Evolutionary conservation across 1,140 invertebrate genomes (phyloP), one percentile per base, ranked within the genome.

Genomic region (Hirudo medicinalis): DNA sequence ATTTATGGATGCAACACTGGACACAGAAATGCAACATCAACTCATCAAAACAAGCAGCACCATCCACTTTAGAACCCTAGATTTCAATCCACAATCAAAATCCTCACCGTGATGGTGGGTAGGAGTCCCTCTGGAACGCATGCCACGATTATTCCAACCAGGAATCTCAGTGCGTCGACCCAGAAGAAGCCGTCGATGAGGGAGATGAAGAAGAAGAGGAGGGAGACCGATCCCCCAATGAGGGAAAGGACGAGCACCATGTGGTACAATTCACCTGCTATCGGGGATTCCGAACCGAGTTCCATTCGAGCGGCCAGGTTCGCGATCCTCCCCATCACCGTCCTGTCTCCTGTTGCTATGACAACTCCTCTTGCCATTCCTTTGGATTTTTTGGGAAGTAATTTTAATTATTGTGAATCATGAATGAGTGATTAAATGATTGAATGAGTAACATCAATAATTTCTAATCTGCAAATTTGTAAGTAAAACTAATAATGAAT

Each of bases 261-360:
- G 84, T 98, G 94, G 78, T 91, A 91, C 78, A 98, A 98, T 86
- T 98, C 94, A 84, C 93, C 93, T 73, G 92, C 92, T 80, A 98
- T 97, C 73, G 94, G 94, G 0, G 95, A 98, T 80, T 97, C 91
- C 40, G 82, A 91, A 69, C 93, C 92, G 77, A 92, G 95, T 77
- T 96, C 91, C 78, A 98, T 85, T 77, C 94, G 92, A 67, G 94
- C 96, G 27, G 95, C 93, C 73, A 98, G 84, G 79, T 94, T 94
- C 77, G 95, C 95, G 84, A 98, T 98, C 80, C 94, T 88, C 77
- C 95, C 95, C 93, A 98, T 97, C n/a, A 95, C 93, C 75, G 96
- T 98, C 78, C 92, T 88, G 84, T 99, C 96, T 78, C 95, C 96
- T 80, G 92, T 96, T 82, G 89, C 90, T 78, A 99, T 94, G 70